Conservation (phyloP, 2,113 vertebrate species). For the Todiramphus chloris region DNA sequence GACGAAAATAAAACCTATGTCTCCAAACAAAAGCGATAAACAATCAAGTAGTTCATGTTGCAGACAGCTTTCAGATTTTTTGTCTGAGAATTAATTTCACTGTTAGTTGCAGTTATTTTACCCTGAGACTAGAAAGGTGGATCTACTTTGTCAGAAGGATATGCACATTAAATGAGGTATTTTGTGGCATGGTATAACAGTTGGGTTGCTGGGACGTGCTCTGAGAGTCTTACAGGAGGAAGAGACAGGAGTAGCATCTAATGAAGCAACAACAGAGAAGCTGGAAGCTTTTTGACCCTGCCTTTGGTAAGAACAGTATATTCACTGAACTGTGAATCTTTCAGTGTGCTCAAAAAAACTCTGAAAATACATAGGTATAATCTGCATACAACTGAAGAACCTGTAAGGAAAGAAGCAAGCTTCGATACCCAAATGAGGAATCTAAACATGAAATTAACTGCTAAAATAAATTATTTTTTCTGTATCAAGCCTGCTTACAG, state of each 20-base stretch:
- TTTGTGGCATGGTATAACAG: background rate
- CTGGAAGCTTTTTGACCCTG: background rate
- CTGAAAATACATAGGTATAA: background rate
- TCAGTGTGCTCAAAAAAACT: background rate
- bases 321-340: background rate
- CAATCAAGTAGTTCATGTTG: background rate
- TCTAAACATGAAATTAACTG: background rate
- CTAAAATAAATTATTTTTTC: background rate
- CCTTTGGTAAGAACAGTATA: background rate
- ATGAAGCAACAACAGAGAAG: background rate
- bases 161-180: background rate
- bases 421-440: background rate
- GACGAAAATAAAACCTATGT: background rate
- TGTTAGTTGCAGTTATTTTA: background rate
- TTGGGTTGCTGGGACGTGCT: background rate
- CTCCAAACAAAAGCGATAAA: background rate
- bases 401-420: background rate
- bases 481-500: background rate
- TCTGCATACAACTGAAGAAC: background rate
- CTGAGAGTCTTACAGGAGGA: background rate
- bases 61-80: background rate
- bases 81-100: background rate
- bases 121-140: background rate
- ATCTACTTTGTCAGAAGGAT: background rate
- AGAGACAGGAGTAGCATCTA: background rate